Evolutionary conservation across 2,888 invertebrate species (phyloP), one percentile per base, ranked within the genome.

Genomic region (Parapristionchus giblindavisi): DNA sequence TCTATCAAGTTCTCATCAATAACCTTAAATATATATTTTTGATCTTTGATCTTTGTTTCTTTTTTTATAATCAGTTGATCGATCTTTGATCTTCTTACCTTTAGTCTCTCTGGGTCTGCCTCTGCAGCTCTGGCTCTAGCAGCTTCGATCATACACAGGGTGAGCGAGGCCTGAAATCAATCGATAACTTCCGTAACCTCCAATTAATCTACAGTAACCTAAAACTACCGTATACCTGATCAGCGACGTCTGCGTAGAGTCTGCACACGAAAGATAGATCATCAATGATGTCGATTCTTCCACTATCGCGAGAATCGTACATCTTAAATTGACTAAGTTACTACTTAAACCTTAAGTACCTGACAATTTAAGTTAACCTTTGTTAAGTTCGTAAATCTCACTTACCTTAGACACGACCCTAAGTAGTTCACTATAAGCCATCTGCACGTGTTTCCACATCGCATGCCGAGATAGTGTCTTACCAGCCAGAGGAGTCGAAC

Each of bases 131-230:
- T 68, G 8, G 85, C 82, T 48, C 85, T 77, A 14, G 84, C 85
- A 11, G 85, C 82, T 78, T 86, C 86, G 75, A 86, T 85, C 40
- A 83, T 81, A 68, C 85, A 82, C n/a, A 86, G 73, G 32, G 84
- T 81, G 40, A 86, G 79, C 8, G 86, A 84, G 1, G 84, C 81
- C 74, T 80, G 76, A 60, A 68, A 68, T 36, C 27, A 54, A n/a
- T n/a, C 17, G 24, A 24, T 54, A 6, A 1, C 29, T 5, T 43
- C 65, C 40, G 43, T 65, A 21, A 2, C 34, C 43, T n/a, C 1
- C 32, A 29, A 14, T 21, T 27, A 3, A 8, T 43, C 65, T 65
- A n/a, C n/a, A n/a, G n/a, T n/a, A n/a, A n/a, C n/a, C n/a, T n/a
- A n/a, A n/a, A n/a, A n/a, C n/a, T n/a, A n/a, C n/a, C n/a, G n/a